Conservation (phyloP, 2,113 vertebrate genomes). For the Phasianus colchicus region DNA sequence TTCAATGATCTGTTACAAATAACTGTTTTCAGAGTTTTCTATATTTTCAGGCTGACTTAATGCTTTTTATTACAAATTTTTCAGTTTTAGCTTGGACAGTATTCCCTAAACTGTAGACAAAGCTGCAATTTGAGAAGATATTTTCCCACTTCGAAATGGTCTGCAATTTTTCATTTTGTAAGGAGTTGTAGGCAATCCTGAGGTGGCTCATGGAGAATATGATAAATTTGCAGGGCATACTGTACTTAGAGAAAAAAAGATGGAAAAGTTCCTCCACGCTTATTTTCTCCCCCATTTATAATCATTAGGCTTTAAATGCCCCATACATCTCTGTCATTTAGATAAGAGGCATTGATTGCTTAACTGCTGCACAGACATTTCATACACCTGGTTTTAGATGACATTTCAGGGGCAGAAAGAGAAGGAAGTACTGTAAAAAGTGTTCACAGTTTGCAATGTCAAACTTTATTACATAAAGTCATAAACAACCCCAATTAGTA, state of each 20-base stretch:
- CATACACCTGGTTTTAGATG: constrained; percentile 76
- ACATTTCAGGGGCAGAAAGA: constrained; percentile 61
- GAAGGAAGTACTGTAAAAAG: constrained; percentile 56
- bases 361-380: constrained; percentile 71
- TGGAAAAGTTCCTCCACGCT: constrained; percentile 72
- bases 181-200: constrained; percentile 31
- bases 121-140: constrained; percentile 65
- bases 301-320: constrained; percentile 76
- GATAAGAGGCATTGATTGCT: constrained; percentile 72
- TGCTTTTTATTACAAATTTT: not conserved
- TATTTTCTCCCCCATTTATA: constrained; percentile 78
- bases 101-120: constrained; percentile 38
- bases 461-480: constrained; percentile 64
- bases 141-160: constrained; percentile 55
- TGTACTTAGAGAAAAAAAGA: constrained; percentile 72
- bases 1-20: constrained; percentile 53
- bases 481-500: constrained; percentile 75
- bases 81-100: constrained; percentile 33
- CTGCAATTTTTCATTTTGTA: constrained; percentile 42
- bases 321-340: constrained; percentile 77
- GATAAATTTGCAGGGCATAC: constrained; percentile 63
- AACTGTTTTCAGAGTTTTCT: not conserved
- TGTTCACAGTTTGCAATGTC: constrained; percentile 68
- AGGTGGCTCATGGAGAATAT: constrained; percentile 32
- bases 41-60: constrained; percentile 14